Evolutionary conservation across 2,888 invertebrate genomes (phyloP).

Genomic region (Pogonocherus hispidulus): DNA sequence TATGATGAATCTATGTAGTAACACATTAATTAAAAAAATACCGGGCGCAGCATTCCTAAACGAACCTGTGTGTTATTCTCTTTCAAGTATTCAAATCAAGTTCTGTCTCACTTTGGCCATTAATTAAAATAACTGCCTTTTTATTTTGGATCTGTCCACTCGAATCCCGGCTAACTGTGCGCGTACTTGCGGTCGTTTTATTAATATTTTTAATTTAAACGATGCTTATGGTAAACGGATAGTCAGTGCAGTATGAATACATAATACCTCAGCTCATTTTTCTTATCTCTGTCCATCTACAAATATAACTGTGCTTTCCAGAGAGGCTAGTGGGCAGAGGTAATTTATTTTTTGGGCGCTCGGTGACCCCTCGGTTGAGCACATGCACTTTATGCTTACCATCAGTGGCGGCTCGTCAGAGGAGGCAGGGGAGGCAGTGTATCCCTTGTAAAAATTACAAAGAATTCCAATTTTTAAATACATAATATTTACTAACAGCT

Average conservation of each 20-base stretch:
- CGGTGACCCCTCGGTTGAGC: not conserved
- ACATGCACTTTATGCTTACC: not conserved
- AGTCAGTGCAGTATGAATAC: not conserved
- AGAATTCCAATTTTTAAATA: too few species aligned
- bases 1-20: too few species aligned
- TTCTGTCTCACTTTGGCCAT: not conserved
- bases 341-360: not conserved
- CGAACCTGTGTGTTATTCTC: not conserved
- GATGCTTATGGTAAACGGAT: not conserved
- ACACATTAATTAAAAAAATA: not conserved
- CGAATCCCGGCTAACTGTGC: not conserved
- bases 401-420: too few species aligned
- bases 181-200: not conserved
- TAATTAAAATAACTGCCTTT: not conserved
- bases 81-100: not conserved
- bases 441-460: too few species aligned
- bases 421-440: too few species aligned
- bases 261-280: not conserved
- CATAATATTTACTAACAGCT: too few species aligned
- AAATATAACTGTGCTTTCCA: not conserved
- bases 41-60: not conserved
- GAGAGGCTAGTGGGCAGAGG: not conserved
- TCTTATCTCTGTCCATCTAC: not conserved
- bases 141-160: not conserved
- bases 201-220: not conserved